Conservation (phyloP, 92 coral and sea anemone species). For the Epizoanthus illoricatus region DNA sequence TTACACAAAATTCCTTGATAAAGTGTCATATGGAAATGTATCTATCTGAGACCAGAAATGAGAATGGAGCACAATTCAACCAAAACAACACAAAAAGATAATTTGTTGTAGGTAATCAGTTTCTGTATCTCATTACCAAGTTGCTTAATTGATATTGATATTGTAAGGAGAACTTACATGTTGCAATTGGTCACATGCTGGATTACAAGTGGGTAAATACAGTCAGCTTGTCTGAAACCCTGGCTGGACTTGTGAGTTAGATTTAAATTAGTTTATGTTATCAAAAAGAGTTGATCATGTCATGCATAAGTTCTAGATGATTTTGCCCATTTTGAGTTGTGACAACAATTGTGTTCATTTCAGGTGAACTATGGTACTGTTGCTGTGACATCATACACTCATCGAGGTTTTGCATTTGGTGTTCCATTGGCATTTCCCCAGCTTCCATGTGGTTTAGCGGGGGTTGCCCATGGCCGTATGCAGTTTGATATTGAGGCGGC, state of each 20-base stretch:
- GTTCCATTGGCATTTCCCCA: conserved; percentile 78
- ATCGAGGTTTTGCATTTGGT: conserved; percentile 78
- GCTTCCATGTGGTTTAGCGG: conserved; percentile 86
- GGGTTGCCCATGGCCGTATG: conserved; percentile 66
- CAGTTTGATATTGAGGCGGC: conserved; percentile 67
- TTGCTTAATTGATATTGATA: background rate
- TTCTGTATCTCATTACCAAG: no score
- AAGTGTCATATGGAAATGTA: no score
- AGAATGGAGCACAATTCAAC: no score
- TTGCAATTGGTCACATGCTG: background rate
- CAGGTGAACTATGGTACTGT: conserved; percentile 80
- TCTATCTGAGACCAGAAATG: no score
- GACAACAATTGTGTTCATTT: conserved; percentile 79
- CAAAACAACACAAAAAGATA: no score
- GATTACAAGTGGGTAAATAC: background rate
- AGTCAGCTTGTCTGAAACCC: background rate
- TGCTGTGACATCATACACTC: conserved; percentile 86
- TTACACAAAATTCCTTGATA: no score
- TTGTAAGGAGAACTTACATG: background rate
- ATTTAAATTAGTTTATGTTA: background rate
- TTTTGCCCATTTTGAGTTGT: conserved; percentile 97
- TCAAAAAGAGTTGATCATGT: conserved; percentile 96
- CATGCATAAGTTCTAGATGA: conserved; percentile 99
- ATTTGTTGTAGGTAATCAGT: no score
- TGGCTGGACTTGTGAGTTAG: conserved; percentile 9